A percentile compares a stretch with the other conserved stretches of the same genome.
phyloP scores from a whole-genome alignment of 2,113 vertebrate species.

The Peromyscus californicus region DNA sequence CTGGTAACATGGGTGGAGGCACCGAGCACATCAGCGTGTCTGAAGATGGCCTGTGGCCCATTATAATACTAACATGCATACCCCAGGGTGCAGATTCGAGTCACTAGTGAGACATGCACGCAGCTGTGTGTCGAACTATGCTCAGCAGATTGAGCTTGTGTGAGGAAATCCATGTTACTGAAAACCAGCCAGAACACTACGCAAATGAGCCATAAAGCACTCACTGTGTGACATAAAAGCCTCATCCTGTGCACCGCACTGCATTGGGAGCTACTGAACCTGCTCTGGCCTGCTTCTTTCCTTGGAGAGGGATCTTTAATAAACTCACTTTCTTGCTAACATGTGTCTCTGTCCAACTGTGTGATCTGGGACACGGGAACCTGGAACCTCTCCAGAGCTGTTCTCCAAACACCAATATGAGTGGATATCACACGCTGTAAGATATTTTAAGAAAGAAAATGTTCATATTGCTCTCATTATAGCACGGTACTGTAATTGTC shows the following conservation, averaged over 20 bases:
- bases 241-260: background rate
- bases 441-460: background rate
- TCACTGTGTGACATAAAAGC: background rate
- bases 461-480: too few relatives aligned
- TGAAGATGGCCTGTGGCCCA: background rate
- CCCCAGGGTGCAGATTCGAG: background rate
- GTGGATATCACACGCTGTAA: background rate
- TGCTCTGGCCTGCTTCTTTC: background rate
- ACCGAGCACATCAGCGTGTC: too few relatives aligned
- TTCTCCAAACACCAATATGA: background rate
- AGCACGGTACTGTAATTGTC: fast-evolving
- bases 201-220: background rate
- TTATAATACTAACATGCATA: background rate
- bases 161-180: background rate
- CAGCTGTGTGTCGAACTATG: background rate
- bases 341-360: background rate
- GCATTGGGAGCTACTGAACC: background rate
- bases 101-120: background rate
- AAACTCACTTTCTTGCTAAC: background rate
- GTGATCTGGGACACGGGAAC: background rate
- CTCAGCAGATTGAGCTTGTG: background rate
- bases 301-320: background rate
- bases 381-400: background rate
- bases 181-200: background rate
- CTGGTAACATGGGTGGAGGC: background rate